Evolutionary conservation across 2,113 vertebrate genomes (phyloP), one percentile per base, ranked within the genome.

Genomic region (Ammodytes marinus): DNA sequence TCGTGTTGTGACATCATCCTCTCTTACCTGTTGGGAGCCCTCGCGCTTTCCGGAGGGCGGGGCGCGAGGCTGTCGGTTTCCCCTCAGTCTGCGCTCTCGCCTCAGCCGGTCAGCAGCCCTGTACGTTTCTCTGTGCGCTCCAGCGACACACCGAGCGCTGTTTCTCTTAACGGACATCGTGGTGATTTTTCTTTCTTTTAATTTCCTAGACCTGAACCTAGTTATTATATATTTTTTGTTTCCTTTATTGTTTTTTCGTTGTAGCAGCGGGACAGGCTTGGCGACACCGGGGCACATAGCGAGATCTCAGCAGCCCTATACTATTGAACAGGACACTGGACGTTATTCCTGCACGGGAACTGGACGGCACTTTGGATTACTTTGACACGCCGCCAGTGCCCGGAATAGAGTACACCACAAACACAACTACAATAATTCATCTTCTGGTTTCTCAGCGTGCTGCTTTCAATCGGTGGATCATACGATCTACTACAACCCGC

Each of bases 281-380:
- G 80, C 71, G 66, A 80, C 79, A 83, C 61, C 60, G 58, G 69
- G 60, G 68, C 69, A 47, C 67, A 45, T 60, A 82, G 84, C 82
- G 77, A 80, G 43, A 35, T 58, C 55, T 39, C 73, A 3, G 77
- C 13, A 27, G 27, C 27, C 27, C 69, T 35, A 55, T 35, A 55
- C 52, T 77, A 52, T 17, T 50, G 17, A 45, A 68, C 68, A 4
- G 76, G 72, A 86, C 78, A 46, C 43, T 5, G 73, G 65, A 64
- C 77, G 6, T 53, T 84, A 71, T 84, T 80, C 61, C 75, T 15
- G 59, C 78, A 60, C 40, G 3, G 37, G 27, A 73, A 27, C 27
- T 27, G 50, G 46, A 79, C 65, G 47, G 6, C 4, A 87, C 88
- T 92, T 92, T 90, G 82, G 83, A 79, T 71, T 79, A 93, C 88